Evolutionary conservation across 1,140 invertebrate species (phyloP).

Genomic region (Formica exsecta): DNA sequence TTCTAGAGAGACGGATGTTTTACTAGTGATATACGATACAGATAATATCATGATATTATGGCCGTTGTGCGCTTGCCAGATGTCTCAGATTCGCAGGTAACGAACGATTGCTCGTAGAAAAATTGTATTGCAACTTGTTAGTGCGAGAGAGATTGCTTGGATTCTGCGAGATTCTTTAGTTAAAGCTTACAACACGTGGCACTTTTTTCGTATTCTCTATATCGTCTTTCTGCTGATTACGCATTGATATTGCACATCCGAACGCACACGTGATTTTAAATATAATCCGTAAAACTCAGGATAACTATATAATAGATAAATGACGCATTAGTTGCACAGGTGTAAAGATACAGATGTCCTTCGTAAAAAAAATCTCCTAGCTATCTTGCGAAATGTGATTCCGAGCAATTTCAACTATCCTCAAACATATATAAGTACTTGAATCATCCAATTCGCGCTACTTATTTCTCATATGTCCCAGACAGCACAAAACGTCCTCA

Average conservation of each 20-base stretch:
- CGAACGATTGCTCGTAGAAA: conserved; percentile 5
- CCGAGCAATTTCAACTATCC: no score
- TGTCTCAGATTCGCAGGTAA: conserved; percentile 36
- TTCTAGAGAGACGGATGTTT: background rate
- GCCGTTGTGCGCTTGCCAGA: conserved; percentile 43
- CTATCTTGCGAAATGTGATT: no score
- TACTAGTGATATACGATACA: conserved; percentile 16
- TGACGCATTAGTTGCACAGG: background rate
- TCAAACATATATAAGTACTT: no score
- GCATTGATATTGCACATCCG: background rate
- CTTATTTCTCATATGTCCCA: no score
- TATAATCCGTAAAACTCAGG: background rate
- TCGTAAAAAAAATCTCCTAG: no score
- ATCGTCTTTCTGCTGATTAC: background rate
- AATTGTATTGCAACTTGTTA: conserved; percentile 26
- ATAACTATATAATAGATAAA: background rate
- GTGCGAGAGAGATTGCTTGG: background rate
- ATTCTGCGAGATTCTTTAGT: conserved; percentile 6
- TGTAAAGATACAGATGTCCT: background rate
- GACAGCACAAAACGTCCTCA: no score
- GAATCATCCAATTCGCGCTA: no score
- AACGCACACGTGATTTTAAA: background rate
- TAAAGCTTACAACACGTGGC: background rate
- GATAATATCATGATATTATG: conserved; percentile 35
- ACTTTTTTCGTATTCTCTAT: background rate